These are phyloP conservation scores for Nomada lathburiana DNA, from an alignment of 2,888 invertebrate genomes.

Conservation along the genomic window DNA sequence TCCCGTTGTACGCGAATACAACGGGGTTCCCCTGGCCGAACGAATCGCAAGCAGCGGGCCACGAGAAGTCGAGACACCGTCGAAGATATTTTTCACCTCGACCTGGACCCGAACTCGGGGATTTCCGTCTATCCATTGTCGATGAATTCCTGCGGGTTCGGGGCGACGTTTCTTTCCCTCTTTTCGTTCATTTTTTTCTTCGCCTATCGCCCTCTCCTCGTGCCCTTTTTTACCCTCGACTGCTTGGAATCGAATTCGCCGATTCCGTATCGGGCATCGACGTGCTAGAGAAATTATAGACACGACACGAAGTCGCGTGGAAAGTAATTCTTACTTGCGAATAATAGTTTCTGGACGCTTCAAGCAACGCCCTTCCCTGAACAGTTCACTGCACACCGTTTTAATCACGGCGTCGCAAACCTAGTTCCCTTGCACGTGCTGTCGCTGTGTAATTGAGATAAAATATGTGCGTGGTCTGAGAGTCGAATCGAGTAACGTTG, in stretches of 20 bases:
- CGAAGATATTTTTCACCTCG: slow-evolving; percentile 58
- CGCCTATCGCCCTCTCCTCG: background rate
- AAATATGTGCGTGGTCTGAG: slow-evolving; percentile 31
- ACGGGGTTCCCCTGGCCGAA: slow-evolving; percentile 40
- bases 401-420: slow-evolving; percentile 13
- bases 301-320: background rate
- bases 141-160: slow-evolving; percentile 56
- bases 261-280: slow-evolving; percentile 13
- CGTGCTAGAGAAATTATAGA: slow-evolving; percentile 1
- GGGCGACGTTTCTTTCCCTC: background rate
- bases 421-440: slow-evolving; percentile 21
- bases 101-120: slow-evolving; percentile 12
- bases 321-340: slow-evolving; percentile 7
- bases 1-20: slow-evolving; percentile 63
- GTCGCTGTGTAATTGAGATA: slow-evolving; percentile 31
- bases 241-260: slow-evolving; percentile 36
- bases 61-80: slow-evolving; percentile 36
- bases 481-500: slow-evolving; percentile 11
- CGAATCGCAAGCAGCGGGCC: slow-evolving; percentile 40
- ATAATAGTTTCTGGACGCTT: slow-evolving; percentile 16
- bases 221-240: too few species aligned
- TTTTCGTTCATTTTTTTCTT: background rate
- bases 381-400: slow-evolving; percentile 23
- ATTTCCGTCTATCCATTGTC: slow-evolving; percentile 58
- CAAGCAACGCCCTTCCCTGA: slow-evolving; percentile 1